These are phyloP conservation scores for Premnoplex brunnescens DNA, from an alignment of 2,797 vertebrate species.

Conservation along the genomic window DNA sequence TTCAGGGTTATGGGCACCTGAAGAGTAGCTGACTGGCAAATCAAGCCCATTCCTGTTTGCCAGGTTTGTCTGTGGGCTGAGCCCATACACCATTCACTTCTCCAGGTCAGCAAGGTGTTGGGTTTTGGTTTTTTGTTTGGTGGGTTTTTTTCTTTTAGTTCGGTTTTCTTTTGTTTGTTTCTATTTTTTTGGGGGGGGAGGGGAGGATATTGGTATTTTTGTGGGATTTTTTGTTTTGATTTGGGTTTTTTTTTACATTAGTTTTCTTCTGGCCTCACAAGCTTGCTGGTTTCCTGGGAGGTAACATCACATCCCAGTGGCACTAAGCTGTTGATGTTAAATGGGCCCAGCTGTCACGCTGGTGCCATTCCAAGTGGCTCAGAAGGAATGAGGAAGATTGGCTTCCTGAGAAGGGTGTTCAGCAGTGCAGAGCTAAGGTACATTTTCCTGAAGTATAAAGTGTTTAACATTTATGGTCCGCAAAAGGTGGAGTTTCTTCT, in stretches of 20 bases:
- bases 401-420: not conserved
- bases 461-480: not conserved
- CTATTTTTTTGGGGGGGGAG: not conserved
- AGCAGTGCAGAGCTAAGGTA: not conserved
- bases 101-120: not conserved
- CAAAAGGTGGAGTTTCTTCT: not conserved
- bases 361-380: accelerated
- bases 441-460: not conserved
- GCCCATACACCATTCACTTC: accelerated
- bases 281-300: not conserved
- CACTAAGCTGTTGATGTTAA: not conserved
- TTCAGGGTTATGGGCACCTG: too few species aligned
- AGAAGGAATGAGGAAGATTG: not conserved
- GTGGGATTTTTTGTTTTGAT: accelerated
- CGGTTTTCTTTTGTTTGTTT: not conserved
- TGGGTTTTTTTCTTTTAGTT: too few species aligned
- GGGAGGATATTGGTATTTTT: too few species aligned
- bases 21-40: not conserved
- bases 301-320: not conserved
- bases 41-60: not conserved
- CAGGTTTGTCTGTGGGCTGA: not conserved
- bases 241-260: accelerated
- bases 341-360: accelerated
- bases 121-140: not conserved
- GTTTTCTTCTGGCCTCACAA: not conserved